phyloP scores from a whole-genome alignment of 2,888 invertebrate species.

The Orchestes rusci region DNA sequence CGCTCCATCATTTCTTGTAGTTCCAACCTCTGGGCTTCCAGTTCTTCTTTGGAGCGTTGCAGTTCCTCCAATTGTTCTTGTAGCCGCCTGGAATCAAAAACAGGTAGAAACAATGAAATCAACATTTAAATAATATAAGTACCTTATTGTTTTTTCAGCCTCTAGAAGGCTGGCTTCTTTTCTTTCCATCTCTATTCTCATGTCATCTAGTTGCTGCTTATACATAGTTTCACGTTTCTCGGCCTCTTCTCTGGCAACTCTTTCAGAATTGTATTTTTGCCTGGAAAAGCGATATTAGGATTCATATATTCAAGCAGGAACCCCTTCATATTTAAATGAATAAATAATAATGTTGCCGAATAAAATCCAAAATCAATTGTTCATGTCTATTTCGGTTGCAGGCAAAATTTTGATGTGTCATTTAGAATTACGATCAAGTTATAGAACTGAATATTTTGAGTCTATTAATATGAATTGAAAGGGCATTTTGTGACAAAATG shows the following conservation, averaged over 20 bases:
- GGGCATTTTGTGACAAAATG: no score
- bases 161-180: constrained; percentile 65
- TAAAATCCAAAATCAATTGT: no score
- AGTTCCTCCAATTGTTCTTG: constrained; percentile 85
- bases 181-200: constrained; percentile 90
- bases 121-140: background rate
- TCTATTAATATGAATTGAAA: no score
- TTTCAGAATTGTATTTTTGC: constrained; percentile 84
- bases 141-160: constrained; percentile 73
- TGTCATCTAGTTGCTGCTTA: constrained; percentile 78
- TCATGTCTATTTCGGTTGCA: no score
- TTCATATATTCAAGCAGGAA: no score
- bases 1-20: constrained; percentile 83
- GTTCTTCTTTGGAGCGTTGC: constrained; percentile 81
- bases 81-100: constrained; percentile 45
- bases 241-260: constrained; percentile 87
- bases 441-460: no score
- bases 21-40: constrained; percentile 78
- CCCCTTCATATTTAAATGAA: no score
- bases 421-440: no score
- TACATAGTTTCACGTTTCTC: constrained; percentile 94
- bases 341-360: background rate
- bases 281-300: constrained; percentile 45
- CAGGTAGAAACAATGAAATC: background rate
- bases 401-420: no score